Base-by-base conservation (phyloP, 23 tunicate species). In the Botrylloides violaceus region DNA sequence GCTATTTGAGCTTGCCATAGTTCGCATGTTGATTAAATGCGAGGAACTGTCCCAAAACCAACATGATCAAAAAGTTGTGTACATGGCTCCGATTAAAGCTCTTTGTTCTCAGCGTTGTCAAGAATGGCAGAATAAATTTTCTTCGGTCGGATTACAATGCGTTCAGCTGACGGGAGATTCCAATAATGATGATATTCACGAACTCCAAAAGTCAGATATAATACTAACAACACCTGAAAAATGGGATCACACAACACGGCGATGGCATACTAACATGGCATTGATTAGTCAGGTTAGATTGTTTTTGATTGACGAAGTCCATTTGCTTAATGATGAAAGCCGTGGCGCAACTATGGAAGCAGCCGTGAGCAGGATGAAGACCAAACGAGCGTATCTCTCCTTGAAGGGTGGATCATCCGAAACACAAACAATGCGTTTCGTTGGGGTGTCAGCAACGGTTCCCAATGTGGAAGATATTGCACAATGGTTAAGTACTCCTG, bases 291-390 rank as follows among this genome's bases (percentile, higher is more conserved):
- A 71, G 63, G 85, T 86, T 12, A 55, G 71, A 35, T 56, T 86
- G 4, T 86, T 86, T 70, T 81, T 86, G 2, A 86, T 86, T 27
- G 95, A 86, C 70, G 95, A 86, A 71, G 95, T 86, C 47, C 95
- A 86, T 70, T 66, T 86, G n/a, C 63, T 86, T 29, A 86, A 80
- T 39, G 95, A 86, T 66, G 95, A 86, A 38, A 53, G 78, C 3
- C 47, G 95, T 43, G 95, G 95, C 18, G 86, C 95, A 6, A 86
- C 95, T 30, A 86, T 86, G 95, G 95, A 86, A 74, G 95, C 95
- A 25, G 95, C 80, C 28, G 81, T 86, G 15, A 86, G 95, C 63
- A 65, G 95, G 25, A 86, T 86, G 95, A 86, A 86, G 49, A 86
- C 95, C 22, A 64, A 79, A 58, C 95, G 81, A 32, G 18, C 77